Conservation (phyloP, 2,797 vertebrate species). For the Numenius phaeopus region DNA sequence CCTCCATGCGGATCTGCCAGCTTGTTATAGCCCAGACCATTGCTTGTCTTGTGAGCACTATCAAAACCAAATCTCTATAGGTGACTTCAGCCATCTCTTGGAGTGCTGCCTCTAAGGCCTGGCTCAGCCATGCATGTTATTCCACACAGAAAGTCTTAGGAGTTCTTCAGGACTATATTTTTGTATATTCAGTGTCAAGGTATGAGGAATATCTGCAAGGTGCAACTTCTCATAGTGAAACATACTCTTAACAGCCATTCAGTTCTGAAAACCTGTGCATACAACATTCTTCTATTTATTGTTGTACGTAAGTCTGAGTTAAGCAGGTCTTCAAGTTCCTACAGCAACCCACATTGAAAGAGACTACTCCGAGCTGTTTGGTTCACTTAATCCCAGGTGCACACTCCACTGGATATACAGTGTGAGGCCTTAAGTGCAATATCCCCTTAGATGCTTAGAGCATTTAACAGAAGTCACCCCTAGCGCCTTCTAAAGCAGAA, state of each 20-base stretch:
- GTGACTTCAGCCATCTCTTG: background rate
- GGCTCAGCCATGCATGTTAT: background rate
- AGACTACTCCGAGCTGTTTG: background rate
- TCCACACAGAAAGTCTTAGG: background rate
- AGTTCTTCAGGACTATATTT: background rate
- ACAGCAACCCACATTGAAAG: fast-evolving
- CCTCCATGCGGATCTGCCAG: background rate
- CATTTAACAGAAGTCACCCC: background rate
- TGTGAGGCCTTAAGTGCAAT: background rate
- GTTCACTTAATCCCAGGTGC: background rate
- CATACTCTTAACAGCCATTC: background rate
- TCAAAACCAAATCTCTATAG: background rate
- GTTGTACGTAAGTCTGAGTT: background rate
- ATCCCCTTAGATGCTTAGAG: background rate
- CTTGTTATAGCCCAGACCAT: background rate
- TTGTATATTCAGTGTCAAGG: background rate
- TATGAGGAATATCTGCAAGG: background rate
- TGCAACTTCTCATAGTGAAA: background rate
- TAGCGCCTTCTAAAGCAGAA: background rate
- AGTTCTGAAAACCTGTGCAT: background rate
- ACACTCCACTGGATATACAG: background rate
- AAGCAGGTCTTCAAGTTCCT: background rate
- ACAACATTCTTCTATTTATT: background rate
- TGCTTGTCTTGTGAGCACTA: background rate
- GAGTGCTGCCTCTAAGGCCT: background rate